Evolutionary conservation across 2,888 invertebrate genomes (phyloP).

Genomic region (Glomeris marginata): DNA sequence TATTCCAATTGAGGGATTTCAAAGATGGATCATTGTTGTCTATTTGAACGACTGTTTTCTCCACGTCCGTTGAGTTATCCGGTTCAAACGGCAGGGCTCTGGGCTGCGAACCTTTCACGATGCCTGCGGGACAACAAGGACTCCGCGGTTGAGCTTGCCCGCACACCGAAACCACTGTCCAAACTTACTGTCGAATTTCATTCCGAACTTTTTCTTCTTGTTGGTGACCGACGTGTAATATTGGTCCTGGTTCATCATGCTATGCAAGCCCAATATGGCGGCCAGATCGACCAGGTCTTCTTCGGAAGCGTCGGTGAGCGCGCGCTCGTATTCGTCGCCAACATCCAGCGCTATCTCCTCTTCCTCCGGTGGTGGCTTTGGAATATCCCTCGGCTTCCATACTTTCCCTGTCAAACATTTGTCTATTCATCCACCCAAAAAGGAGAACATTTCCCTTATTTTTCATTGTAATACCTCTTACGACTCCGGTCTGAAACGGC

Average conservation of each 20-base stretch:
- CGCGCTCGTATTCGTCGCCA: constrained; percentile 85
- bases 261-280: constrained; percentile 98
- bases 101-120: constrained; percentile 82
- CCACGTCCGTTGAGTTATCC: constrained; percentile 91
- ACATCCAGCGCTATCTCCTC: constrained; percentile 86
- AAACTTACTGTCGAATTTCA: constrained; percentile 22
- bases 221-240: constrained; percentile 91
- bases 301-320: constrained; percentile 73
- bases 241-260: constrained; percentile 99
- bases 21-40: constrained; percentile 74
- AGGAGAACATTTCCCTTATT: too few species aligned
- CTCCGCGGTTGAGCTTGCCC: not conserved
- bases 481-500: constrained; percentile 77
- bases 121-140: constrained; percentile 38
- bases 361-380: constrained; percentile 56
- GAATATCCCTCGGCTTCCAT: constrained; percentile 34
- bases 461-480: too few species aligned
- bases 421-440: constrained; percentile 31
- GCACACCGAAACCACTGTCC: constrained; percentile 1
- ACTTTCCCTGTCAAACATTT: constrained; percentile 62
- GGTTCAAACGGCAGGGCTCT: constrained; percentile 89
- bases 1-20: constrained; percentile 95
- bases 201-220: constrained; percentile 40
- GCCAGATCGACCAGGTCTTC: constrained; percentile 98
- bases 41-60: constrained; percentile 76